Evolutionary conservation across 2,797 vertebrate species (phyloP), one percentile per base, ranked within the genome.

Genomic region (Paratrypauchen microcephalus): DNA sequence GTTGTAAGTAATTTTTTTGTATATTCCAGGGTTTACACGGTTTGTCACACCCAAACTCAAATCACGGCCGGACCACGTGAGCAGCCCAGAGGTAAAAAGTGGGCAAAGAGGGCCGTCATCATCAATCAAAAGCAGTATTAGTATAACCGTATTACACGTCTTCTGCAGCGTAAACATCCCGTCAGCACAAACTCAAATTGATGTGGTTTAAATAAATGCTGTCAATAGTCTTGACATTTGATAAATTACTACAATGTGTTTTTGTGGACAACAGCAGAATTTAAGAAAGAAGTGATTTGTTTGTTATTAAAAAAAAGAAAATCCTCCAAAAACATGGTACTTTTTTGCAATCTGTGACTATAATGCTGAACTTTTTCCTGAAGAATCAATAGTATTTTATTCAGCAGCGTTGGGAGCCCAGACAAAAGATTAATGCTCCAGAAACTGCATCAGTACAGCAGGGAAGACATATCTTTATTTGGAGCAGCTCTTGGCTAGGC

Each of bases 341-440:
- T 41, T 62, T 15, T 62, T 45, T 23, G 5, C 32, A 45, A 1
- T 79, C 52, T 61, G 52, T 81, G 70, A 72, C 80, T 82, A 86
- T 55, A 55, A 55, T 11, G 23, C 24, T 87, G 1, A 87, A 84
- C 86, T 87, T 87, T 88, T 83, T 23, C 67, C 54, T 66, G 50
- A 26, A 68, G 54, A 84, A 89, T 90, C 85, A 79, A 87, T 83
- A 78, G 70, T 45, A 72, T 86, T 89, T 87, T 68, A 89, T 83
- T 79, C 73, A 71, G 66, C 79, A 79, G 77, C 75, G 70, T 77
- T 84, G 72, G 65, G 77, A 77, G 75, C 74, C 77, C 79, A 71
- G 23, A 69, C 66, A 71, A 87, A 87, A 88, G 88, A 86, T 91
- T 92, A 92, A 88, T 70, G 83, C 74, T 80, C 75, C 73, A 66